Conservation (phyloP, 2,113 vertebrate genomes). For the Plecotus auritus region DNA sequence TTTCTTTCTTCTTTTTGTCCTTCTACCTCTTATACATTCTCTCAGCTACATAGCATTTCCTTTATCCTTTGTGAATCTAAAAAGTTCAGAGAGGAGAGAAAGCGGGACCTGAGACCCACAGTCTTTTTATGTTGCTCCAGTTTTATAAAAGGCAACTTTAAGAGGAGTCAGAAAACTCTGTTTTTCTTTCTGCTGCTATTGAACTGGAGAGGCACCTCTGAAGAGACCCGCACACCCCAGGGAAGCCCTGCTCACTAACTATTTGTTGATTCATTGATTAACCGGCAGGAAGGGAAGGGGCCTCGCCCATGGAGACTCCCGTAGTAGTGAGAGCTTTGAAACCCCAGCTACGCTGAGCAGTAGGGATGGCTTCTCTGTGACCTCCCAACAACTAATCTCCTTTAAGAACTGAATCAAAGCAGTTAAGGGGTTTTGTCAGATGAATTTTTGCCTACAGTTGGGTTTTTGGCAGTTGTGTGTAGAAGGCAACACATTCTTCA, state of each 20-base stretch:
- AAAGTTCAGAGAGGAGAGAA: neutral
- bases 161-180: slow-evolving; percentile 54
- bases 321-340: slow-evolving; percentile 60
- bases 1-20: neutral
- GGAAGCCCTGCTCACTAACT: slow-evolving; percentile 53
- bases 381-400: slow-evolving; percentile 66
- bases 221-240: slow-evolving; percentile 61
- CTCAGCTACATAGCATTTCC: neutral
- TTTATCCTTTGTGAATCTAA: slow-evolving; percentile 32
- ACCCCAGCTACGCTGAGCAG: slow-evolving; percentile 19
- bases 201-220: slow-evolving; percentile 53
- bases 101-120: neutral
- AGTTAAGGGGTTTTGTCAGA: slow-evolving; percentile 56
- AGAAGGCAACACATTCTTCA: slow-evolving; percentile 52
- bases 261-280: slow-evolving; percentile 75
- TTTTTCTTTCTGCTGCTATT: slow-evolving; percentile 64
- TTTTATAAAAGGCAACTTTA: slow-evolving; percentile 58
- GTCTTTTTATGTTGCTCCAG: slow-evolving; percentile 41
- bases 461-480: slow-evolving; percentile 57
- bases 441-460: slow-evolving; percentile 64
- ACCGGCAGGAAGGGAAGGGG: slow-evolving; percentile 41
- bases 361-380: slow-evolving; percentile 51
- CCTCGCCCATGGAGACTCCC: slow-evolving; percentile 41
- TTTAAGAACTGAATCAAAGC: slow-evolving; percentile 71
- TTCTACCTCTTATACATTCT: neutral